phyloP scores from a whole-genome alignment of 2,113 vertebrate species.

The Mustelus asterias region DNA sequence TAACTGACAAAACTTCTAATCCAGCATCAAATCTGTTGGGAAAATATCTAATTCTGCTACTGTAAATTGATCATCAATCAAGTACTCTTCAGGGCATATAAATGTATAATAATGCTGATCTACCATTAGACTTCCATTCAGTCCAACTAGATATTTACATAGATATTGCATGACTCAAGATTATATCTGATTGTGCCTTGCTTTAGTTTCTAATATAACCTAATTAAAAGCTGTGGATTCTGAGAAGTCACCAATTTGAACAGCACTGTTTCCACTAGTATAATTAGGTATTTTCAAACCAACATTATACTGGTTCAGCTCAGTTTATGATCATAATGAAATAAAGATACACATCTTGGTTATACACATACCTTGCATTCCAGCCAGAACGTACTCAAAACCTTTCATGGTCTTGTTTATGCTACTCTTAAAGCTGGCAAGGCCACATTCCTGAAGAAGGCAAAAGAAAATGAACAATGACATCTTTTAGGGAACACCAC shows the following conservation, averaged over 20 bases:
- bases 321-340: background rate
- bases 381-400: constrained; percentile 85
- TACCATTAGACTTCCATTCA: background rate
- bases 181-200: background rate
- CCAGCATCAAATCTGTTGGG: background rate
- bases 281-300: background rate
- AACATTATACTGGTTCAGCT: background rate
- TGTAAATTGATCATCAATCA: background rate
- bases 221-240: background rate
- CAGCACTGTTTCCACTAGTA: background rate
- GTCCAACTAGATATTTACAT: background rate
- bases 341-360: background rate
- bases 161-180: background rate
- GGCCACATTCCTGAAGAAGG: constrained; percentile 81
- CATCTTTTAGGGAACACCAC: background rate
- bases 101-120: background rate
- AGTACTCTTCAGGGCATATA: background rate
- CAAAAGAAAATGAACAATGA: constrained; percentile 4
- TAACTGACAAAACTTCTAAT: background rate
- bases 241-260: background rate
- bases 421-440: constrained; percentile 89
- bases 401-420: constrained; percentile 92
- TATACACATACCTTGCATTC: constrained; percentile 79
- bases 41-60: background rate
- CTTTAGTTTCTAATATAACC: background rate